phyloP scores from a whole-genome alignment of 2,797 vertebrate genomes.

The Gymnothorax javanicus region DNA sequence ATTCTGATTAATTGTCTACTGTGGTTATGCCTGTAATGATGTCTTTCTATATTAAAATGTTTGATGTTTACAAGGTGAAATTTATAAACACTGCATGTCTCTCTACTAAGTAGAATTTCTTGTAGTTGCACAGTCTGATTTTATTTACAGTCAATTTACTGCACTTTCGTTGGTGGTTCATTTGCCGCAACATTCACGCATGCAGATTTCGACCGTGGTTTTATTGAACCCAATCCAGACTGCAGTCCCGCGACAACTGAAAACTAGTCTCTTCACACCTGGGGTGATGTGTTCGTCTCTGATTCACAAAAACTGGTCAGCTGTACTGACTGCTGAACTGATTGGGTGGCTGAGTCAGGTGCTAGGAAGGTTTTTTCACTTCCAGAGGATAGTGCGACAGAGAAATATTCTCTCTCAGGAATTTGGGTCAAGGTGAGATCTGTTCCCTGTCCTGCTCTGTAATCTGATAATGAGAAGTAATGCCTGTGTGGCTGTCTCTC shows the following conservation, averaged over 20 bases:
- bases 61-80: neutral
- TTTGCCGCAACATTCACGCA: neutral
- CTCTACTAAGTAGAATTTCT: neutral
- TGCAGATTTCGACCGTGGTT: neutral
- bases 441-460: neutral
- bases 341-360: neutral
- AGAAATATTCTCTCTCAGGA: neutral
- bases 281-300: neutral
- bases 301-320: neutral
- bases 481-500: constrained; percentile 6
- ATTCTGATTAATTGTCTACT: neutral
- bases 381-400: neutral
- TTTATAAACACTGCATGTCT: neutral
- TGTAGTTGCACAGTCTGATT: neutral
- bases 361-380: neutral
- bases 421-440: constrained; percentile 18
- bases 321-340: neutral
- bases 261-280: neutral
- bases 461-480: constrained; percentile 23
- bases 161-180: neutral
- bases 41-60: neutral
- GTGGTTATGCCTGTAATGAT: neutral
- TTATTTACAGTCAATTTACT: neutral
- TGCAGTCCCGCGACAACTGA: neutral
- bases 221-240: neutral